These are phyloP conservation scores for Hipparchia sbordonii DNA, from an alignment of 2,888 invertebrate species.

Conservation along the genomic window DNA sequence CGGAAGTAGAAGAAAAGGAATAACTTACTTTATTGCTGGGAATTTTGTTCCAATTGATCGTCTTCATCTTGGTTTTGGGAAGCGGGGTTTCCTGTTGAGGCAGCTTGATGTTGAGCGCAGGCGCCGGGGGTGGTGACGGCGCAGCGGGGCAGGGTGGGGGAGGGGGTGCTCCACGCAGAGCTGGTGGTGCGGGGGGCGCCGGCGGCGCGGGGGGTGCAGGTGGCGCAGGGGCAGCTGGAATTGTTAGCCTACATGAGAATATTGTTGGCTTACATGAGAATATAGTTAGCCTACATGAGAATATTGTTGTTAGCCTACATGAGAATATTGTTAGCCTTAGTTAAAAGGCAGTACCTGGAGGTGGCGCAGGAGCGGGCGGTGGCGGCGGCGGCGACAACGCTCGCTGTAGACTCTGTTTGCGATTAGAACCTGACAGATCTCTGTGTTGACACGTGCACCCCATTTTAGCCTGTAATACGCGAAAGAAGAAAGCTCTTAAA, in stretches of 20 bases:
- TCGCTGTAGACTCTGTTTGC: constrained; percentile 84
- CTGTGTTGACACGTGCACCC: constrained; percentile 84
- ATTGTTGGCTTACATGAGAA: background rate
- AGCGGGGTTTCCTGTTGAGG: constrained; percentile 96
- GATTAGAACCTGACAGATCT: constrained; percentile 82
- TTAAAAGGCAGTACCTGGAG: constrained; percentile 46
- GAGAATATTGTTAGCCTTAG: too few relatives aligned
- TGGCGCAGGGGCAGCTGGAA: constrained; percentile 70
- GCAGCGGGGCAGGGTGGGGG: constrained; percentile 67
- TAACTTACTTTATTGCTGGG: constrained; percentile 90
- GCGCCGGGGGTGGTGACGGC: constrained; percentile 67
- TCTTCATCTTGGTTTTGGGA: constrained; percentile 98
- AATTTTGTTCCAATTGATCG: constrained; percentile 98
- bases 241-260: background rate
- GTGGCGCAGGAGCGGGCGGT: constrained; percentile 54
- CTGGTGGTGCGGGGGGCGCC: constrained; percentile 39
- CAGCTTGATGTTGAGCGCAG: constrained; percentile 80
- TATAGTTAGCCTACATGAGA: background rate
- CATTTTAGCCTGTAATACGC: constrained; percentile 74
- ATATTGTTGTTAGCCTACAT: background rate
- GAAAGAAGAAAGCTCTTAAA: too few relatives aligned
- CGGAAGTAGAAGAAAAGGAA: too few relatives aligned
- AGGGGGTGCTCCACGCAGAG: constrained; percentile 62
- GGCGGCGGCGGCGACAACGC: constrained; percentile 80
- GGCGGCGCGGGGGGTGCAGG: constrained; percentile 62